Conservation (phyloP, 2,888 invertebrate genomes). For the Brenthis ino region DNA sequence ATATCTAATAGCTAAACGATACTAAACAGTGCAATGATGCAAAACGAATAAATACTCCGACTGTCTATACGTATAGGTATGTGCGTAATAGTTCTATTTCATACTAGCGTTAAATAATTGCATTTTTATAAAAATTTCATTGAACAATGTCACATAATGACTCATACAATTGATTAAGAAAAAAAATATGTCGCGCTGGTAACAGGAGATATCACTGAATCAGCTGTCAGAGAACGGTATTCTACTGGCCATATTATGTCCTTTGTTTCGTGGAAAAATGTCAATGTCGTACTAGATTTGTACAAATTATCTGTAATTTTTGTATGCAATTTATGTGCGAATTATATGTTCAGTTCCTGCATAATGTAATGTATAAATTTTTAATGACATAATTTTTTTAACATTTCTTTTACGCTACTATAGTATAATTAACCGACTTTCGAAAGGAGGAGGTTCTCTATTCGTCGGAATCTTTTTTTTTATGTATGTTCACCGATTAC, state of each 20-base stretch:
- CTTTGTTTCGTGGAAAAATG: conserved; percentile 25
- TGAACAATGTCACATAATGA: background rate
- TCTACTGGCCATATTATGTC: conserved; percentile 14
- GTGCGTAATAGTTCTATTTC: background rate
- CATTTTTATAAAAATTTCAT: background rate
- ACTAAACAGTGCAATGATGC: too few relatives aligned
- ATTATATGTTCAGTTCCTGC: background rate
- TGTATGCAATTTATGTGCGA: conserved; percentile 6
- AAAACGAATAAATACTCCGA: too few relatives aligned
- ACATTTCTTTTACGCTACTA: too few relatives aligned
- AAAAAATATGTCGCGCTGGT: conserved; percentile 29
- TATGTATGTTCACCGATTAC: too few relatives aligned
- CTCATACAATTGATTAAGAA: conserved; percentile 27
- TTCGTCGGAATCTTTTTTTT: too few relatives aligned
- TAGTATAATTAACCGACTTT: too few relatives aligned
- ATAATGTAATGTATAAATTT: too few relatives aligned
- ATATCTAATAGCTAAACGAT: too few relatives aligned
- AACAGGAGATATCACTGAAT: conserved; percentile 25
- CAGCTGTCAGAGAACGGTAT: conserved; percentile 18
- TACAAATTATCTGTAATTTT: conserved; percentile 3
- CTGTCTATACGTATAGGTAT: too few relatives aligned
- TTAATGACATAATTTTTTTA: too few relatives aligned
- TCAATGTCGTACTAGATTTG: conserved; percentile 8
- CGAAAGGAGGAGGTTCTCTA: too few relatives aligned
- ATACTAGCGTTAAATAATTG: background rate